These are phyloP conservation scores for Lomographa bimaculata DNA, from an alignment of 2,888 invertebrate species.

Conservation along the genomic window DNA sequence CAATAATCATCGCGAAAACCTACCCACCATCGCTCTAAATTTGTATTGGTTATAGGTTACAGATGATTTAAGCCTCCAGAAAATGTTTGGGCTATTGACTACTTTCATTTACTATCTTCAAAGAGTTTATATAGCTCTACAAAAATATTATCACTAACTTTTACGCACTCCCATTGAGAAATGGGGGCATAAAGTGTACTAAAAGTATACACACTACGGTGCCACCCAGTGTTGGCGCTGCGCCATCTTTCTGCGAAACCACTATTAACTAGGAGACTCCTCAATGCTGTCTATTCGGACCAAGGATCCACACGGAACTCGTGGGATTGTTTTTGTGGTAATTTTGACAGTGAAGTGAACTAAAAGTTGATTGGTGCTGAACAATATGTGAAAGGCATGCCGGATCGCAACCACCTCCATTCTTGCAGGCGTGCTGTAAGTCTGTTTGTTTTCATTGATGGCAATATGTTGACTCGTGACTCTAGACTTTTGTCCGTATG, in stretches of 20 bases:
- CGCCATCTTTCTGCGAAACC: conserved; percentile 11
- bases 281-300: conserved; percentile 15
- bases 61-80: no score
- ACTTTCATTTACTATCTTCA: no score
- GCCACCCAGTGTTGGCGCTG: conserved; percentile 14
- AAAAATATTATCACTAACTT: conserved; percentile 2
- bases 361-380: not conserved
- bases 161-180: conserved; percentile 33
- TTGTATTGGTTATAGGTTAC: no score
- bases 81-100: no score
- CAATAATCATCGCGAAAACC: no score
- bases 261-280: conserved; percentile 4
- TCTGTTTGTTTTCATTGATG: conserved; percentile 25
- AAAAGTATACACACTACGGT: conserved; percentile 18
- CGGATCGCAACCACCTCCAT: conserved; percentile 64
- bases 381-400: conserved; percentile 55
- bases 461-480: not conserved
- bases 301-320: conserved; percentile 3
- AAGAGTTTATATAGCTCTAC: no score
- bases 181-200: conserved; percentile 21
- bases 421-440: conserved; percentile 63
- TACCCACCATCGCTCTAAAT: no score
- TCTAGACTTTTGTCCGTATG: no score
- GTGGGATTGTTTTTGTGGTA: conserved; percentile 10
- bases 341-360: conserved; percentile 5